phyloP scores from a whole-genome alignment of 2,888 invertebrate genomes.

The Pammene fasciana region DNA sequence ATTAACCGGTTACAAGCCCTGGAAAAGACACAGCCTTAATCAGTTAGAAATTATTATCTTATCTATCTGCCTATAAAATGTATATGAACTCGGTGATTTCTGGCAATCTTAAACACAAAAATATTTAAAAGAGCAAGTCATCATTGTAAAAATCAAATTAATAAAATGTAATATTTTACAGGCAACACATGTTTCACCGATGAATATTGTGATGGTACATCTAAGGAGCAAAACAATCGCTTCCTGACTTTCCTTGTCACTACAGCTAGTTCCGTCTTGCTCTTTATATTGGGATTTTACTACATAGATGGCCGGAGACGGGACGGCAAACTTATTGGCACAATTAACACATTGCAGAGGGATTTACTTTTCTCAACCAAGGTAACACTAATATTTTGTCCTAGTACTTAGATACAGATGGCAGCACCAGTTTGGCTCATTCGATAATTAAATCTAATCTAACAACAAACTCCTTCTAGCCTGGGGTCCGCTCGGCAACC shows the following conservation, averaged over 20 bases:
- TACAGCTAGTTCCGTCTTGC: constrained; percentile 87
- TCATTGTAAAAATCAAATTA: not conserved
- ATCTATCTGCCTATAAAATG: not conserved
- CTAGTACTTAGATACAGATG: not conserved
- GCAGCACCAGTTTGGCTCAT: no score
- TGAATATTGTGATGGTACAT: constrained; percentile 72
- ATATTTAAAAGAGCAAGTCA: no score
- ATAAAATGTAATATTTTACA: constrained; percentile 49
- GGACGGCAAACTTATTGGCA: constrained; percentile 87
- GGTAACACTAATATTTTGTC: constrained; percentile 56
- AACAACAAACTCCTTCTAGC: no score
- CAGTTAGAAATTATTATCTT: not conserved
- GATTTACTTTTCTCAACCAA: constrained; percentile 79
- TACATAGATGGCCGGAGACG: constrained; percentile 89
- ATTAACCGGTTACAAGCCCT: no score
- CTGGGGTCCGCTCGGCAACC: no score
- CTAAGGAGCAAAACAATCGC: constrained; percentile 67
- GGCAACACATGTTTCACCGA: constrained; percentile 71
- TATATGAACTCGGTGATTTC: no score
- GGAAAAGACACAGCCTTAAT: not conserved
- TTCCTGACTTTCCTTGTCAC: constrained; percentile 84
- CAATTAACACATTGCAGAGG: constrained; percentile 80
- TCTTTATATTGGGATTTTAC: constrained; percentile 90
- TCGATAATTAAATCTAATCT: no score
- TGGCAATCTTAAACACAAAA: no score